Evolutionary conservation across 1,140 invertebrate genomes (phyloP).

Genomic region (Galendromus occidentalis): DNA sequence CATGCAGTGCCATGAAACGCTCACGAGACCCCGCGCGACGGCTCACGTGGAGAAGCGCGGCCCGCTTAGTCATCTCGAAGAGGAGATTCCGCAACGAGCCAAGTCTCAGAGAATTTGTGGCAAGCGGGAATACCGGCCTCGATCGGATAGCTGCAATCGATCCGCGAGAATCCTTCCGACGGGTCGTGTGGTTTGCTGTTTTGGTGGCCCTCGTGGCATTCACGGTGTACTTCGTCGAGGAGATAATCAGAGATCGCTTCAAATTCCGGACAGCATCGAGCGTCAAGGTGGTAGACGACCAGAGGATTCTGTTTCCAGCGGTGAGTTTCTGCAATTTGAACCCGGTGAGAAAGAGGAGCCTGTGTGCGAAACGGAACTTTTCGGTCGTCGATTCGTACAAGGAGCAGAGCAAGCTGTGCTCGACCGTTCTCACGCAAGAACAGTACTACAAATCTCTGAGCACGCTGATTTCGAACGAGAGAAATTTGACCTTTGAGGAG

Average conservation of each 20-base stretch:
- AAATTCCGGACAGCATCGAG: neutral
- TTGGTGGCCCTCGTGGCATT: neutral
- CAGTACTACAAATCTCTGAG: neutral
- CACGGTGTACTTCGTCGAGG: neutral
- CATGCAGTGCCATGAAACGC: too few species aligned
- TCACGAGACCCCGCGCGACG: too few species aligned
- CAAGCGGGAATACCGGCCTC: neutral
- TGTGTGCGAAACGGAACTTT: neutral
- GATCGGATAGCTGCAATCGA: neutral
- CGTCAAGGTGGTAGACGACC: neutral
- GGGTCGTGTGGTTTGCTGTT: neutral
- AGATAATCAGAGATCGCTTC: neutral
- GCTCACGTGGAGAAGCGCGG: too few species aligned
- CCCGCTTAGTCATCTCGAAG: too few species aligned
- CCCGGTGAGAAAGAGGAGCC: neutral
- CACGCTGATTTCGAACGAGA: neutral
- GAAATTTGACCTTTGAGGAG: neutral
- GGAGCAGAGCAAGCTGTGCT: neutral
- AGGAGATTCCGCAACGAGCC: too few species aligned
- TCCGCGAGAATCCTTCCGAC: neutral
- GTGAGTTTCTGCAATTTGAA: neutral
- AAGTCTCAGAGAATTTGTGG: neutral
- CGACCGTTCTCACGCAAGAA: neutral
- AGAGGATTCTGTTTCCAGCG: neutral
- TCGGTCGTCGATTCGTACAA: neutral